phyloP scores from a whole-genome alignment of 2,797 vertebrate species.

The Loriculus beryllinus region DNA sequence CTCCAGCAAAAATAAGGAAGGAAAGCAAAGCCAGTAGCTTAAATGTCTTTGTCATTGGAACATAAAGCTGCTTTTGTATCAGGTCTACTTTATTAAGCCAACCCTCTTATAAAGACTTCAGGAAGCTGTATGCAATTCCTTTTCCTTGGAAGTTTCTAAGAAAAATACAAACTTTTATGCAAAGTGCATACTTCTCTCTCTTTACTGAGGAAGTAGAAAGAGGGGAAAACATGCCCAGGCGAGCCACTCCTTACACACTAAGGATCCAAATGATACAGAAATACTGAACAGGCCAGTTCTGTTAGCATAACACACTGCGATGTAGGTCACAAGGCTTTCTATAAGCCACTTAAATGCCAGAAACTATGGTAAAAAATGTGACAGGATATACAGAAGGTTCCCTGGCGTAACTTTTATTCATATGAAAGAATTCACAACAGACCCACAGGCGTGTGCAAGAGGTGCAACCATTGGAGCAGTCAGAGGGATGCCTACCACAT shows the following conservation, averaged over 20 bases:
- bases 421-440: background rate
- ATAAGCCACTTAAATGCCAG: background rate
- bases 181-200: background rate
- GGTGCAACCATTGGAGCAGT: background rate
- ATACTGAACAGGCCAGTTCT: accelerated
- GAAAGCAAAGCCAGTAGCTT: background rate
- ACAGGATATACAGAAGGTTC: background rate
- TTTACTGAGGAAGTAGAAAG: background rate
- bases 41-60: background rate
- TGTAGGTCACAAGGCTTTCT: accelerated
- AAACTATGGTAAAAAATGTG: background rate
- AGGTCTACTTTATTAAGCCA: background rate
- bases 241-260: background rate
- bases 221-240: background rate
- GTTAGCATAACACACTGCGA: background rate
- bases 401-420: background rate
- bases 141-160: background rate
- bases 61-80: background rate
- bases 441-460: background rate
- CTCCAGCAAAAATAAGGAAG: background rate
- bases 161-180: background rate
- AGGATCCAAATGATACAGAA: background rate
- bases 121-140: background rate
- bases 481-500: background rate
- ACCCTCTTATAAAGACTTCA: background rate